Evolutionary conservation across 1,140 invertebrate genomes (phyloP).

Genomic region (Streblospio benedicti): DNA sequence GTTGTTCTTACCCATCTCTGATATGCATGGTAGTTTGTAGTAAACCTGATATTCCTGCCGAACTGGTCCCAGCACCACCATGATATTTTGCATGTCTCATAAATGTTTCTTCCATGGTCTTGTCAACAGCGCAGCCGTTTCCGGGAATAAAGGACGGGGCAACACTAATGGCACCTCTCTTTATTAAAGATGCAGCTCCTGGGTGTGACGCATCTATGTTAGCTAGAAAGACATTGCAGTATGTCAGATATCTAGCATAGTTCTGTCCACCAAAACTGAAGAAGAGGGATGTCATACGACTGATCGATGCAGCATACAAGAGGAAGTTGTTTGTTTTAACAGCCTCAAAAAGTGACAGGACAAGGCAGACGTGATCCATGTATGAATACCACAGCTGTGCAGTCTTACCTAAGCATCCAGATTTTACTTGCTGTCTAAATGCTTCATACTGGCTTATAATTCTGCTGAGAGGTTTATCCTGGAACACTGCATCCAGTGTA

Average conservation of each 20-base stretch:
- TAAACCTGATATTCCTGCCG: not conserved
- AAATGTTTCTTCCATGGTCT: not conserved
- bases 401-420: conserved; percentile 16
- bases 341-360: conserved; percentile 13
- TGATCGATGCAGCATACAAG: conserved; percentile 15
- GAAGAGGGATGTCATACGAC: conserved; percentile 20
- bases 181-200: conserved; percentile 14
- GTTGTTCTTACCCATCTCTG: conserved; percentile 25
- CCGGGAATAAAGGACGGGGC: conserved; percentile 23
- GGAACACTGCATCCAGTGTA: not conserved
- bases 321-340: conserved; percentile 23
- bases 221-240: conserved; percentile 19
- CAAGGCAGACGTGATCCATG: conserved; percentile 21
- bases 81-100: not conserved
- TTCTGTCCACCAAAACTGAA: conserved; percentile 26
- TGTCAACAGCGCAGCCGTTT: not conserved
- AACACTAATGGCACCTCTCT: conserved; percentile 21
- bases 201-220: conserved; percentile 23
- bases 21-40: conserved; percentile 20
- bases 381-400: conserved; percentile 22
- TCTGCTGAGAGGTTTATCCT: no score
- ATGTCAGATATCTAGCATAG: conserved; percentile 23
- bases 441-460: no score
- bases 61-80: not conserved
- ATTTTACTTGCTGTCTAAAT: not conserved